Conservation (phyloP, 2,888 invertebrate genomes). For the Trachelus tabidus region DNA sequence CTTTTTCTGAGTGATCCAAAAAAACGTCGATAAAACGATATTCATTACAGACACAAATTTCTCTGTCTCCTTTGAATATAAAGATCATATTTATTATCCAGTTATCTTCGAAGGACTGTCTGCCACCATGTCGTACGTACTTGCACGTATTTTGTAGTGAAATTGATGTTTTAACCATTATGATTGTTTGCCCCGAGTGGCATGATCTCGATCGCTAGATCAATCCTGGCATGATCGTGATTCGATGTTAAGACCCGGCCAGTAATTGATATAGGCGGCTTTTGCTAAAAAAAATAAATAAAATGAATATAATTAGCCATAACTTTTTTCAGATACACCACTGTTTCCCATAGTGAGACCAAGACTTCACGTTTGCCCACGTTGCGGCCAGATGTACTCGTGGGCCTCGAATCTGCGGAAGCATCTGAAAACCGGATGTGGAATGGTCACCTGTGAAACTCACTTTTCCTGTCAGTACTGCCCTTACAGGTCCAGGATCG, state of each 20-base stretch:
- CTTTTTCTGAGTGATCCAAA: not conserved
- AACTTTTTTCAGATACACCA: conserved; percentile 57
- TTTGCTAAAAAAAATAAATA: not conserved
- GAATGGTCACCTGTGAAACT: conserved; percentile 63
- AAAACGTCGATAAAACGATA: not conserved
- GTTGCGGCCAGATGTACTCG: conserved; percentile 65
- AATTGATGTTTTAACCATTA: not conserved
- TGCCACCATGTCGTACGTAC: not conserved
- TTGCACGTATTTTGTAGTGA: not conserved
- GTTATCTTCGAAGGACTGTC: not conserved
- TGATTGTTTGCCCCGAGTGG: not conserved
- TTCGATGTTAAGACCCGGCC: not conserved
- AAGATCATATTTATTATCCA: not conserved
- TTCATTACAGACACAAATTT: not conserved
- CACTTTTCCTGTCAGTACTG: conserved; percentile 66
- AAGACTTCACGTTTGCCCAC: conserved; percentile 60
- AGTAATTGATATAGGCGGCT: not conserved
- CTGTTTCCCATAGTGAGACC: conserved; percentile 63
- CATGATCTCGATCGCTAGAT: not conserved
- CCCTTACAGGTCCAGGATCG: conserved; percentile 65
- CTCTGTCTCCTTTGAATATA: not conserved
- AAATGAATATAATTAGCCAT: not conserved
- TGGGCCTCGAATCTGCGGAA: conserved; percentile 65
- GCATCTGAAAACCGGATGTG: conserved; percentile 64
- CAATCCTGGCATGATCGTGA: not conserved